A percentile compares a stretch with the other conserved stretches of the same genome.
phyloP scores from a whole-genome alignment of 92 coral and sea anemone genomes.

The Zoanthus gigantus region DNA sequence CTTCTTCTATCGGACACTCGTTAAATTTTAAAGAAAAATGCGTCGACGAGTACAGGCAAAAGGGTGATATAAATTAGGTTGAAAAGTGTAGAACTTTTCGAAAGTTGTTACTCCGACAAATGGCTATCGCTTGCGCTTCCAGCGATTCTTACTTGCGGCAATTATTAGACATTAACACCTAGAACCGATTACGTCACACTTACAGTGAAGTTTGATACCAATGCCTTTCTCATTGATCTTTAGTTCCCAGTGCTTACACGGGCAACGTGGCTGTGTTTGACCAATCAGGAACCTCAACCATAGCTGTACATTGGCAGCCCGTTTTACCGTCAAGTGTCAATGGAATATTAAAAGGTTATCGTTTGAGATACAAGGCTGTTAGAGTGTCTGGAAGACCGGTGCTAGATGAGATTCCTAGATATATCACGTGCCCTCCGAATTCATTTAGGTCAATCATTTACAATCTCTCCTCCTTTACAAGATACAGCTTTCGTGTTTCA shows the following conservation, averaged over 20 bases:
- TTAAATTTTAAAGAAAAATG: too few species aligned
- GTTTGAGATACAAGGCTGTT: constrained; percentile 6
- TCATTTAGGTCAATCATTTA: neutral
- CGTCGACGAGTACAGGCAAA: too few species aligned
- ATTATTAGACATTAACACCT: too few species aligned
- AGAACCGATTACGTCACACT: too few species aligned
- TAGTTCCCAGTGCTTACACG: constrained; percentile 17
- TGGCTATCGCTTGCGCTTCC: too few species aligned
- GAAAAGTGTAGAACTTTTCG: too few species aligned
- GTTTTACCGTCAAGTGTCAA: neutral
- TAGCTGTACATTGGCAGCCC: constrained; percentile 10
- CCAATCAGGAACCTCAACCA: constrained; percentile 9
- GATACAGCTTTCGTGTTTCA: constrained; percentile 22
- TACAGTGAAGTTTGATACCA: neutral
- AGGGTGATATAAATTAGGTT: too few species aligned
- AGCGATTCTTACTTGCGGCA: too few species aligned
- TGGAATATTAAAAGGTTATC: constrained; percentile 11
- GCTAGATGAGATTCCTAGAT: neutral
- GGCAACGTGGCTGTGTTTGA: neutral
- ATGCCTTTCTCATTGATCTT: neutral
- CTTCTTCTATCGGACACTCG: too few species aligned
- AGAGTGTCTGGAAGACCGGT: constrained; percentile 11
- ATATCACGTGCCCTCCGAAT: neutral
- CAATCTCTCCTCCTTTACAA: constrained; percentile 23
- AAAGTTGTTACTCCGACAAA: too few species aligned